Percentiles rank a stretch among this genome's conserved stretches.
Evolutionary conservation across 2,888 invertebrate genomes (phyloP).

Genomic region (Drosophila maculinotata): DNA sequence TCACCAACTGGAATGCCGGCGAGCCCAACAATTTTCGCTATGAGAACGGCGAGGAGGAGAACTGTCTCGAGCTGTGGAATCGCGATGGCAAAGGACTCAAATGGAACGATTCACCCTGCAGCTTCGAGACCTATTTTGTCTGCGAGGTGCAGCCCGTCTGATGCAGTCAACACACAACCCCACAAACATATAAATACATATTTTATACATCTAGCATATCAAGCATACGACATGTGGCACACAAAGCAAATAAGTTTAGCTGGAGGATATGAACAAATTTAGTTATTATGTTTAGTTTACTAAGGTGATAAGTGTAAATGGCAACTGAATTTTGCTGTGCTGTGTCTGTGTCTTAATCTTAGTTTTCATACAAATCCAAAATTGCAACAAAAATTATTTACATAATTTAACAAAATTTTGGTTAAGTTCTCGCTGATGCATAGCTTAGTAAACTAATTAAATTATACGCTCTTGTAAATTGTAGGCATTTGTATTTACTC

Average conservation of each 20-base stretch:
- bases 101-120: constrained; percentile 97
- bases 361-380: constrained; percentile 28
- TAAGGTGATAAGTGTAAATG: constrained; percentile 46
- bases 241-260: constrained; percentile 25
- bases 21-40: constrained; percentile 96
- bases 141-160: constrained; percentile 90
- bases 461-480: constrained; percentile 65
- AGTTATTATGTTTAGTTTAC: constrained; percentile 49
- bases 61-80: constrained; percentile 95
- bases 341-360: constrained; percentile 30
- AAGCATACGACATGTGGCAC: constrained; percentile 38
- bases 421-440: constrained; percentile 54
- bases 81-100: constrained; percentile 95
- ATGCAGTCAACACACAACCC: constrained; percentile 39
- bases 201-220: constrained; percentile 9
- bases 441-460: constrained; percentile 71
- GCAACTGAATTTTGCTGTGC: constrained; percentile 35
- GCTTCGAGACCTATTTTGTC: constrained; percentile 96
- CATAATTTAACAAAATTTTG: constrained; percentile 34
- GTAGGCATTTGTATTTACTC: constrained; percentile 59
- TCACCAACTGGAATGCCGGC: constrained; percentile 97
- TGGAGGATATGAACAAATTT: constrained; percentile 26
- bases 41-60: constrained; percentile 96
- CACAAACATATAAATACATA: constrained; percentile 11
- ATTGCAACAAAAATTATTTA: constrained; percentile 22